Base-by-base conservation (phyloP, 2,113 vertebrate genomes). In the Enhydra lutris region DNA sequence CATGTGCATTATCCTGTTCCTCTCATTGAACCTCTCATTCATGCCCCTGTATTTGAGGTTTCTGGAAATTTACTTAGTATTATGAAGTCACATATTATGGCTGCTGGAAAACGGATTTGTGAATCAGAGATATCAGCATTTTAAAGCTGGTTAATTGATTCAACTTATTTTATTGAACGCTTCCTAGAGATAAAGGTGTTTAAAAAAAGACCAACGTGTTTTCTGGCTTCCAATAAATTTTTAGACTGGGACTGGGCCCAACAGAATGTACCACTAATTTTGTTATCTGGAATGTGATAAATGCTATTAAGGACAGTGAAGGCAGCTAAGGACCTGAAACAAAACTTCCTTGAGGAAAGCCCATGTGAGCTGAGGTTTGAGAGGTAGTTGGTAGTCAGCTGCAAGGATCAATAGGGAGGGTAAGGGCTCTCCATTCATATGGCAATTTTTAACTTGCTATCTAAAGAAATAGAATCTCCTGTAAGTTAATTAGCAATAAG, bases 71-170 rank as follows among this genome's bases (percentile, higher is more conserved):
- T 63, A 78, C 20, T 82, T 71, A 42, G 1, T 78, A 20, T 82
- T 83, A 74, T 36, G 89, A 6, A 57, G n/a, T 87, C 74, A 69
- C 31, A 73, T 31, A 18, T 59, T 17, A 55, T 3, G 13, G 55
- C 31, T 86, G 42, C 42, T 84, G 61, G 36, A 63, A 73, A 82
- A 82, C 14, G 0, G 14, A 71, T 29, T 55, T 20, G 29, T 10
- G 42, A 45, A 42, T 80, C 36, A 42, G 55, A 74, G 52, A 42
- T 26, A 39, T 36, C n/a, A 61, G 12, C 18, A 69, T 26, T 50
- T 36, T 61, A 92, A 89, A 82, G 89, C 21, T 79, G 42, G 42
- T 34, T 52, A 63, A 83, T 57, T 57, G 42, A 69, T 14, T 71
- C 63, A 39, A 57, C 26, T 88, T 69, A 21, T 67, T 84, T 74